Evolutionary conservation across 2,113 vertebrate species (phyloP), one percentile per base, ranked within the genome.

Genomic region (Suncus etruscus): DNA sequence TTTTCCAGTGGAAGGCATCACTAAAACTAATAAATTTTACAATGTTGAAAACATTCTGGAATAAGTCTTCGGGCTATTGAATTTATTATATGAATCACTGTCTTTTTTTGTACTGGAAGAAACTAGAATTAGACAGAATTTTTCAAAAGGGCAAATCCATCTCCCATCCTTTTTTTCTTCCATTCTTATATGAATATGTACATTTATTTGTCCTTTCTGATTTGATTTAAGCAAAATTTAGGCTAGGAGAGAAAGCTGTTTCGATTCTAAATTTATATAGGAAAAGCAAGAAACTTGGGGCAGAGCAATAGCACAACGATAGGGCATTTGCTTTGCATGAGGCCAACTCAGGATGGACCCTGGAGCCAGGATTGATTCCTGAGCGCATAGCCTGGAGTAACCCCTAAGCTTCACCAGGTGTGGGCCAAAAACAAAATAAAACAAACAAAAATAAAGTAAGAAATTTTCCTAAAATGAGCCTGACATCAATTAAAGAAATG

Each of bases 1-100:
- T 85, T 92, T 83, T 65, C 87, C 29, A 81, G 18, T 8, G 75
- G 48, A 92, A 90, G 47, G 4, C 2, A 68, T 73, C 58, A 61
- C 18, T 11, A 32, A 31, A 90, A 92, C 65, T 83, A 25, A 29
- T 79, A 75, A 78, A 47, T 87, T 93, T 75, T 83, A 90, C 39
- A 72, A 29, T 83, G 45, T 50, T 29, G 39, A 31, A 58, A 51
- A 77, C 39, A 93, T 63, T 78, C 61, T 90, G 47, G 47, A 84
- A 69, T 91, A 50, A 85, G 9, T 24, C 72, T 94, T 79, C 11
- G n/a, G 24, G 65, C 45, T n/a, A 73, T 66, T 51, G 77, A 29
- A 78, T 58, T 83, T n/a, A 18, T 45, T 58, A 80, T 39, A 14
- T 32, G 16, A 29, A 3, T 9, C 29, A 73, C 63, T 18, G 25